Conservation (phyloP, 1,140 invertebrate genomes). For the Hypsibius dujardini region DNA sequence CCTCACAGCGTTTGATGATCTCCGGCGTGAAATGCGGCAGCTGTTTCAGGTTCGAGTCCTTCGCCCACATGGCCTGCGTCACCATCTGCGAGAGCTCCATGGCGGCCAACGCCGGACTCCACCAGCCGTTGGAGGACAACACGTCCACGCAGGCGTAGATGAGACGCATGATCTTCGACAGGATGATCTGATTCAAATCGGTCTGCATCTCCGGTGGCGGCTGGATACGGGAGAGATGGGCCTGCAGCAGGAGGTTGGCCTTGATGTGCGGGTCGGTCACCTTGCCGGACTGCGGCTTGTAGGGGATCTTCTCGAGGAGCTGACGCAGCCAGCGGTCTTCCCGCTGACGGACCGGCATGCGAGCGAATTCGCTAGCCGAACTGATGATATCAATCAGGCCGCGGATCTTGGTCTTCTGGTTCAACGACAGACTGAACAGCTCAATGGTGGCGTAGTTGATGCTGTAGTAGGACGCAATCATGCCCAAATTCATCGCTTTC, state of each 20-base stretch:
- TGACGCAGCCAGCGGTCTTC: constrained; percentile 70
- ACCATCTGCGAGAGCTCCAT: constrained; percentile 99
- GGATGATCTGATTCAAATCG: constrained; percentile 68
- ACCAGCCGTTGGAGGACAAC: constrained; percentile 88
- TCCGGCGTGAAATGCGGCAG: constrained; percentile 82
- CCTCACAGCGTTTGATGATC: constrained; percentile 71
- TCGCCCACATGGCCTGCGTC: constrained; percentile 98
- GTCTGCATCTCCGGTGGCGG: constrained; percentile 85
- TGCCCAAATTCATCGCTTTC: constrained; percentile 84
- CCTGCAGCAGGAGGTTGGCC: constrained; percentile 83
- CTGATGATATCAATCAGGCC: constrained; percentile 94
- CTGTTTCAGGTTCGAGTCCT: constrained; percentile 91
- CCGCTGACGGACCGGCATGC: constrained; percentile 76
- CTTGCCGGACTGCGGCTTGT: not conserved
- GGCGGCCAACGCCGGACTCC: constrained; percentile 86
- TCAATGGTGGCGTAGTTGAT: constrained; percentile 99
- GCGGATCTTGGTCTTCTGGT: constrained; percentile 89
- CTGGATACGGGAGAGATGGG: constrained; percentile 81
- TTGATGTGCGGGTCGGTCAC: constrained; percentile 92
- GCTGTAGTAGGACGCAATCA: constrained; percentile 99
- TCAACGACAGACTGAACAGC: constrained; percentile 86
- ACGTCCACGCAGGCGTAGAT: constrained; percentile 99
- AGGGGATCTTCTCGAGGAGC: constrained; percentile 22
- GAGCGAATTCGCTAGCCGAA: constrained; percentile 87
- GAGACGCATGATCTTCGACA: constrained; percentile 56